Base-by-base conservation (phyloP, 1,140 invertebrate species). In the Pollicipes pollicipes region DNA sequence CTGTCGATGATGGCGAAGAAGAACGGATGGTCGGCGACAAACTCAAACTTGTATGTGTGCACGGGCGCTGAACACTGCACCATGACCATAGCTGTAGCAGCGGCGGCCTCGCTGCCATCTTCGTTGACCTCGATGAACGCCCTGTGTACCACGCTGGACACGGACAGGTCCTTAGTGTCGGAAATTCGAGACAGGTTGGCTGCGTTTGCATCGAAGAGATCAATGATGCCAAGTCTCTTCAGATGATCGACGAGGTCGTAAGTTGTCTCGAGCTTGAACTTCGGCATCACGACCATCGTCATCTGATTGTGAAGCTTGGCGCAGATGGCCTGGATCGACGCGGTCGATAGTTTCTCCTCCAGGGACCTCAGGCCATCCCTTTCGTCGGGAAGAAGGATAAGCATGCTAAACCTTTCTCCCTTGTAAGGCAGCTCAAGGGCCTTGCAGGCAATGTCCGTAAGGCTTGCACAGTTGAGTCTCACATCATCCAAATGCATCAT, bases 91-190 rank as follows among this genome's bases (percentile, higher is more conserved):
- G 4, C 87, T 71, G 90, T 91, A 6, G 88, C 86, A 0, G 86
- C 89, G 4, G 85, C 81, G 16, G 89, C 89, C 30, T 85, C 82
- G 10, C 87, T 90, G 29, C 90, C 90, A 75, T 89, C 84, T 79
- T 93, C 90, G 70, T 88, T 87, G 0, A 93, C 87, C 75, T 90
- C 86, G 75, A 93, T 89, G 74, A 85, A 85, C 26, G 88, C 87
- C 76, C 89, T 89, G 75, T 92, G 90, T 21, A 90, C 76, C 21
- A 93, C 83, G 82, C 79, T 76, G 78, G 82, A 74, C 76, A 87
- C 73, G 83, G 81, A 80, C 76, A 87, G 68, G 30, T 76, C 73
- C 73, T 68, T 85, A 16, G 4, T 35, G 73, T 78, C 1, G 10
- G 81, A 84, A 79, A 90, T 85, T 28, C 83, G 82, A 4, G 83